Percentiles rank a stretch among this genome's conserved stretches.
Evolutionary conservation across 23 tunicate species (phyloP).

Genomic region (Pegea sp.): DNA sequence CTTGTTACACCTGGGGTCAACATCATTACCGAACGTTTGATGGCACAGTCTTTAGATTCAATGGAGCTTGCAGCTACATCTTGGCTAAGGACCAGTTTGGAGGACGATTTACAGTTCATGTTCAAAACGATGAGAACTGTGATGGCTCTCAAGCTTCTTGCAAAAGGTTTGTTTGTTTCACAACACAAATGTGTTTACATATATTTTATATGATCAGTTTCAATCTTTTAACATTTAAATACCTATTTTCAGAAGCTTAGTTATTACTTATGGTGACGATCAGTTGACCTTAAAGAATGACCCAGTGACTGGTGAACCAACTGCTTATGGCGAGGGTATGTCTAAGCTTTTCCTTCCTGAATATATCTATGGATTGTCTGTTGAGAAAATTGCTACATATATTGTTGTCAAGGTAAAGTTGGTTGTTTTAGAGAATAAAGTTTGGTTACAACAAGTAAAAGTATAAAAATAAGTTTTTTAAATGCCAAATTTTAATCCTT

Average conservation of each 20-base stretch:
- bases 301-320: conserved; percentile 32
- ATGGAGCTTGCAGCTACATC: conserved; percentile 79
- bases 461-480: neutral
- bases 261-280: conserved; percentile 79
- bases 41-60: conserved; percentile 67
- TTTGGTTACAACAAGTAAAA: neutral
- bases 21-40: conserved; percentile 98
- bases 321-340: conserved; percentile 37
- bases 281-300: conserved; percentile 44
- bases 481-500: neutral
- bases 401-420: conserved; percentile 79
- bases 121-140: conserved; percentile 68
- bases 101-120: conserved; percentile 59
- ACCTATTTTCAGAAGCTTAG: conserved; percentile 14
- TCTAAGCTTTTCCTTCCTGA: conserved; percentile 51
- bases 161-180: conserved; percentile 25
- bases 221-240: neutral
- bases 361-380: conserved; percentile 66
- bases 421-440: neutral
- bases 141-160: conserved; percentile 44
- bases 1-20: conserved; percentile 99
- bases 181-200: neutral
- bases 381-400: conserved; percentile 60
- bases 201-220: neutral
- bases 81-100: conserved; percentile 69